These are phyloP conservation scores for Megalops atlanticus DNA, from an alignment of 2,113 vertebrate species.

Conservation along the genomic window DNA sequence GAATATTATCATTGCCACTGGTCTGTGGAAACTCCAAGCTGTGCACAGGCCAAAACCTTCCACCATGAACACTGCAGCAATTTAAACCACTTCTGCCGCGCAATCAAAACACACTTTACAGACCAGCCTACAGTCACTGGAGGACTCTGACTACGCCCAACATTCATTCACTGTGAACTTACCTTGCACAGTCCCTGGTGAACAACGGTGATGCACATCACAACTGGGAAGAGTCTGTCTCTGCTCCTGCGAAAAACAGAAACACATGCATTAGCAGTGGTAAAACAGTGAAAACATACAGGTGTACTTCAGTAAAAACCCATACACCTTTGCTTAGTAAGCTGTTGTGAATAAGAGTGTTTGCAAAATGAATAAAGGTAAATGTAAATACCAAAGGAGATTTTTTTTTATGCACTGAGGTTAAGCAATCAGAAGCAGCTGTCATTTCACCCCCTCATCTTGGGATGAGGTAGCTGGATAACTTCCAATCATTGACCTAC, in stretches of 20 bases:
- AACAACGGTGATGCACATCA: neutral
- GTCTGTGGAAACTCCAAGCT: neutral
- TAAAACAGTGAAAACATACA: neutral
- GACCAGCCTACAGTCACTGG: neutral
- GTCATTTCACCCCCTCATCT: too few species aligned
- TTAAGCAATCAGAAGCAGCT: too few species aligned
- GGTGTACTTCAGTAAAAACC: too few species aligned
- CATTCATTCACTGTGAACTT: neutral
- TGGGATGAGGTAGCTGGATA: too few species aligned
- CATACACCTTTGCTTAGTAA: too few species aligned
- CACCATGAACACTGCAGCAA: neutral
- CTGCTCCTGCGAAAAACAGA: neutral
- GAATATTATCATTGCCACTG: neutral
- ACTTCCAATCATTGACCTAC: too few species aligned
- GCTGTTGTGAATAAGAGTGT: too few species aligned
- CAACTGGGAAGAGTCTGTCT: neutral
- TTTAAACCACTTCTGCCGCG: neutral
- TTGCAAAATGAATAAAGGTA: too few species aligned
- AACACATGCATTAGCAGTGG: neutral
- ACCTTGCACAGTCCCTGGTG: neutral
- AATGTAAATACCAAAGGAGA: too few species aligned
- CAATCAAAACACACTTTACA: neutral
- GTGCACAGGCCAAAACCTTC: neutral
- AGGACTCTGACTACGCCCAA: too few species aligned
- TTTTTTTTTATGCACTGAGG: too few species aligned